These are phyloP conservation scores for Zaprionus nigranus DNA, from an alignment of 1,140 invertebrate genomes.

Conservation along the genomic window DNA sequence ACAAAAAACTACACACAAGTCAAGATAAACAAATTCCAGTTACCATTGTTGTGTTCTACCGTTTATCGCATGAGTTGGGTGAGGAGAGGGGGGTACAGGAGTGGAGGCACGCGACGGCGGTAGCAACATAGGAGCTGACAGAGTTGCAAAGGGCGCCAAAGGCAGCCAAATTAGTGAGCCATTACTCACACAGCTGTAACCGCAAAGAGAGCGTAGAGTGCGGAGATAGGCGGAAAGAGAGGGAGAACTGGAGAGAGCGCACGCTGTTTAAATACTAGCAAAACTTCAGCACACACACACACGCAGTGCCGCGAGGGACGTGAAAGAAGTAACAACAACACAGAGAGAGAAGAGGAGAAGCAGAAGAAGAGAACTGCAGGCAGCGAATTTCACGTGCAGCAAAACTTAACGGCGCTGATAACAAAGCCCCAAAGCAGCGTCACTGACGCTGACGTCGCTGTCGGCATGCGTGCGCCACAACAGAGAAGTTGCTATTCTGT, in stretches of 20 bases:
- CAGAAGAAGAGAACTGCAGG: constrained; percentile 27
- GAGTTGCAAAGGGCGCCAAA: constrained; percentile 13
- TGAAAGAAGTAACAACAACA: constrained; percentile 12
- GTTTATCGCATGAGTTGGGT: constrained; percentile 38
- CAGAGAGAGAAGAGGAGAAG: background rate
- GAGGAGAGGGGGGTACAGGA: no score
- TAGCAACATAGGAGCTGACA: background rate
- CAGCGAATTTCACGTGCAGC: constrained; percentile 44
- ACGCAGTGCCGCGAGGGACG: background rate
- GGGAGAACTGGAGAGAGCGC: background rate
- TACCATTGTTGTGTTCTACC: constrained; percentile 74
- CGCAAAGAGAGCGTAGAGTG: constrained; percentile 15
- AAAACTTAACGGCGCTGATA: constrained; percentile 43
- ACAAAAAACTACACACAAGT: constrained; percentile 61
- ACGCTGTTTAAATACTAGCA: constrained; percentile 37
- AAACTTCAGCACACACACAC: constrained; percentile 1
- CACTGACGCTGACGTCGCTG: constrained; percentile 19
- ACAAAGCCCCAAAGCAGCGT: constrained; percentile 21
- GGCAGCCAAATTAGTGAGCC: constrained; percentile 76
- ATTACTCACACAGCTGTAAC: constrained; percentile 69
- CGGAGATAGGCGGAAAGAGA: background rate
- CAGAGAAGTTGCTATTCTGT: constrained; percentile 21
- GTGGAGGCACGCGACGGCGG: constrained; percentile 3
- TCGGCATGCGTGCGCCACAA: constrained; percentile 8
- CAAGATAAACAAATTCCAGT: constrained; percentile 80